Evolutionary conservation across 2,113 vertebrate genomes (phyloP).

Genomic region (Carassius auratus): DNA sequence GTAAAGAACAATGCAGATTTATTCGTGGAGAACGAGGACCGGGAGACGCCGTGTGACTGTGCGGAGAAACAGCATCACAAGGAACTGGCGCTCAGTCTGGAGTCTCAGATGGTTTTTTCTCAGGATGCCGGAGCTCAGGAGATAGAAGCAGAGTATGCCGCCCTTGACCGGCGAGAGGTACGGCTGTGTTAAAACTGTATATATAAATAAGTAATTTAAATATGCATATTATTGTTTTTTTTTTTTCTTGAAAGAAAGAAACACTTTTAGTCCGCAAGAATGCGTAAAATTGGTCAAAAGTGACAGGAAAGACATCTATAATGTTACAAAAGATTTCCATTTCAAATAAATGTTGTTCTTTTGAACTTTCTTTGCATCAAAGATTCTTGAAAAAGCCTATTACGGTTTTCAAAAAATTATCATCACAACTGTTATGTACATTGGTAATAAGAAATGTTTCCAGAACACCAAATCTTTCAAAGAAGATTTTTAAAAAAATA

Average conservation of each 20-base stretch:
- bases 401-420: too few species aligned
- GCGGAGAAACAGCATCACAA: conserved; percentile 95
- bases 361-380: too few species aligned
- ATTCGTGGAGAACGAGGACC: conserved; percentile 95
- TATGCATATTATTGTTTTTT: too few species aligned
- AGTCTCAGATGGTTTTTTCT: conserved; percentile 98
- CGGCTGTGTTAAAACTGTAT: neutral
- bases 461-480: too few species aligned
- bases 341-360: neutral
- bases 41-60: conserved; percentile 96
- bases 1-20: conserved; percentile 90
- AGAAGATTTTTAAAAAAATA: neutral
- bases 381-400: too few species aligned
- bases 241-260: too few species aligned
- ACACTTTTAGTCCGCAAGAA: neutral
- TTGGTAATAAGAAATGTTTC: too few species aligned
- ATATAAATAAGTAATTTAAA: too few species aligned
- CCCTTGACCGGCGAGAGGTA: conserved; percentile 94
- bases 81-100: conserved; percentile 93
- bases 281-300: neutral
- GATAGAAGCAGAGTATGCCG: conserved; percentile 94
- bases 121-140: conserved; percentile 91
- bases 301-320: neutral
- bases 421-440: too few species aligned
- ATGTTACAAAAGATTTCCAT: neutral